Base-by-base conservation (phyloP, 2,888 invertebrate genomes). In the Disparrhopalites patrizii region DNA sequence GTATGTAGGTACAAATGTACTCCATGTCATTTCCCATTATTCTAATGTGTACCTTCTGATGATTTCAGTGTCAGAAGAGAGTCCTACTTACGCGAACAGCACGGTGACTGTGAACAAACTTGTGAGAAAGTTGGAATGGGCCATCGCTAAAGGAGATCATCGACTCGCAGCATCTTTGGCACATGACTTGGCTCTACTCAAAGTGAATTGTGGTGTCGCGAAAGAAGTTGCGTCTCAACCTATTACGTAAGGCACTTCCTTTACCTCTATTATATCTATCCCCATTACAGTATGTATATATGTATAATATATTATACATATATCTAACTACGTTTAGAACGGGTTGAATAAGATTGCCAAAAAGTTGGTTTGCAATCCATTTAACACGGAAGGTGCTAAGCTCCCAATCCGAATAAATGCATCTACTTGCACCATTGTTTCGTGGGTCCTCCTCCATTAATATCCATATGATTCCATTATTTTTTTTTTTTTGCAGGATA, bases 131-230 rank as follows among this genome's bases (percentile, higher is more conserved):
- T 81, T 92, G 62, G 91, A 91, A 79, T 83, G 84, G 63, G 88
- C 91, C 1, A 91, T 92, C 75, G 85, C 87, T 2, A 85, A 85
- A 77, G 91, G 91, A 7, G 86, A 90, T 76, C 85, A 89, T 79
- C 83, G 83, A 57, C 84, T 87, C 72, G 91, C 91, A 1, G 87
- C 91, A 0, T 84, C 85, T 70, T 84, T 90, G 56, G 91, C 91
- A 0, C 83, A 85, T 71, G 88, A 90, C 78, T 80, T 91, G 72
- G 90, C 91, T 0, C 85, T 88, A 70, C 80, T 90, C 68, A 87
- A 88, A 78, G 84, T 90, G 57, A 87, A 87, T 66, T 89, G 90
- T 79, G 88, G 87, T 38, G 89, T 86, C 2, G 85, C 68, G 80
- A 82, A 73, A 70, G 70, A 51, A 60, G 66, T 36, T 65, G 65